Evolutionary conservation across 1,140 invertebrate genomes (phyloP), one percentile per base, ranked within the genome.

Genomic region (Pteromalus puparum): DNA sequence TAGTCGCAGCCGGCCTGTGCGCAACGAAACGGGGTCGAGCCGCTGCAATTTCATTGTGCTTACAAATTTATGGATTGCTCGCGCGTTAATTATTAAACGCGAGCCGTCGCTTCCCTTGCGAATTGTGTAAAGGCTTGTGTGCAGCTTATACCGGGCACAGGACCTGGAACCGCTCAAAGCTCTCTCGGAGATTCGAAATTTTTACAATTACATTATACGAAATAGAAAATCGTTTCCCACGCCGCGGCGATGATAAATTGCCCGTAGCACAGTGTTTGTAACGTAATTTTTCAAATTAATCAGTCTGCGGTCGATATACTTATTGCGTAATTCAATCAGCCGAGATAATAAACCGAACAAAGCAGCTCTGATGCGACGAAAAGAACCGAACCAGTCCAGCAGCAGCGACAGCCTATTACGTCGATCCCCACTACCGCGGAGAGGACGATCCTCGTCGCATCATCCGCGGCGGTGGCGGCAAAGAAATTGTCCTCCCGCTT

Each of bases 51-150:
- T 72, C 79, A 70, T 81, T 81, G 79, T 81, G 26, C 79, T 81
- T 81, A 72, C 79, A 81, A 81, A 81, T 81, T 81, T 81, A 81
- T 72, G 67, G 79, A 81, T 81, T 72, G n/a, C 65, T 30, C 67
- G 34, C 79, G 67, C n/a, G 18, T 79, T 72, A 72, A 81, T 72
- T 81, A 81, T 81, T 53, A 72, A 81, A n/a, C 38, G 67, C 79
- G 38, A 21, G 13, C 34, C 46, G 76, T 78, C 76, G 42, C 73
- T 78, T 65, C 46, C 76, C 53, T 34, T 26, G 21, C 26, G 24
- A 0, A 26, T 24, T 30, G 15, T 48, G 12, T 48, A 48, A 48
- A 48, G 46, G 15, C 46, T 48, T 18, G 46, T 18, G 46, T 1
- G 46, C 46, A 15, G 42, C 13, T 13, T 48, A 15, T 48, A 48